Conservation (phyloP, 2,797 vertebrate species). For the Galagoides demidoff region DNA sequence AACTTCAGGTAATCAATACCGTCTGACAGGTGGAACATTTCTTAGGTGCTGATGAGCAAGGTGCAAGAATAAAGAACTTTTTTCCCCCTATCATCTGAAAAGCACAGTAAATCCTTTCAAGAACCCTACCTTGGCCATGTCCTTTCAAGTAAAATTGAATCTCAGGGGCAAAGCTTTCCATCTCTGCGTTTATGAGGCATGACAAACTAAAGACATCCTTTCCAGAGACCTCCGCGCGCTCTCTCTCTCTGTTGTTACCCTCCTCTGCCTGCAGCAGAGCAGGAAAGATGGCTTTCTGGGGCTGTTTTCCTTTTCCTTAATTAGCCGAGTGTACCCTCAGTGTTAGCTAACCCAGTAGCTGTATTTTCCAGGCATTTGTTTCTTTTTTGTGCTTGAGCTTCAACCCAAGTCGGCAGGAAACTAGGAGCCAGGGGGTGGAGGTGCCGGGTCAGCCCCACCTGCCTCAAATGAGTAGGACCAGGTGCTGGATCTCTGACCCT, state of each 20-base stretch:
- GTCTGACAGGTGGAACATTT: conserved; percentile 24
- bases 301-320: background rate
- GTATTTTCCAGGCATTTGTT: background rate
- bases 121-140: conserved; percentile 36
- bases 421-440: background rate
- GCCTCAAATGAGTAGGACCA: background rate
- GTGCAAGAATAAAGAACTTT: background rate
- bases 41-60: conserved; percentile 41
- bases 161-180: conserved; percentile 38
- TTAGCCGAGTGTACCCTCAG: background rate
- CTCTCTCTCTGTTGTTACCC: background rate
- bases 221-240: background rate
- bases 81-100: conserved; percentile 57
- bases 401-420: background rate
- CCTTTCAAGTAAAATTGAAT: conserved; percentile 62
- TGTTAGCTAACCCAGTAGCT: background rate
- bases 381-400: background rate
- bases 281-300: background rate
- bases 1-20: background rate
- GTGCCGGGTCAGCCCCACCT: background rate
- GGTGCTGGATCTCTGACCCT: background rate
- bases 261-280: background rate
- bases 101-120: conserved; percentile 63
- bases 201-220: background rate
- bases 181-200: conserved; percentile 17